Evolutionary conservation across 2,113 vertebrate species (phyloP), one percentile per base, ranked within the genome.

Genomic region (Pteropus alecto): DNA sequence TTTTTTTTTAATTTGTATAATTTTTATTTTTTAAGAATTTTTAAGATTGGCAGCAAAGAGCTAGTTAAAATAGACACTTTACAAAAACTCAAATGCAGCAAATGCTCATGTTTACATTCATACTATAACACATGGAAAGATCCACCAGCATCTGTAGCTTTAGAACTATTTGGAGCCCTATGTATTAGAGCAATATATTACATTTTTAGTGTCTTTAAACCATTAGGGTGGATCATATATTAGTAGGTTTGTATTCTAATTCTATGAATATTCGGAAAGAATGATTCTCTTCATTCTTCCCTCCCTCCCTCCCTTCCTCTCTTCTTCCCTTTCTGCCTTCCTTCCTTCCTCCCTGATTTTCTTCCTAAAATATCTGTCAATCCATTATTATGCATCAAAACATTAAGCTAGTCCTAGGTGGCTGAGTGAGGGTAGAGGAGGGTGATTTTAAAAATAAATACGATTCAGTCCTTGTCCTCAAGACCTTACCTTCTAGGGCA

Each of bases 21-120:
- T 74, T 76, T 82, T 88, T 41, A 26, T 43, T 77, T 65, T 73
- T 92, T 38, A 21, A 94, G 41, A 58, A 77, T 85, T 84, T 91
- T 91, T 63, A 84, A 91, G 70, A 48, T 33, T 67, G 58, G 11
- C 30, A 92, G 76, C 58, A 79, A 87, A 90, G 58, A 8, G 43
- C 58, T 92, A 87, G 38, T 87, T 89, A 89, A 92, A 83, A 48
- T 79, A 88, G 56, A 63, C 67, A 51, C 28, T 96, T 95, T 76
- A 86, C 1, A 48, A 70, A 97, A 41, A 93, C 60, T 58, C n/a
- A 89, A 60, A 78, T 43, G 15, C n/a, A 60, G 28, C 70, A 87
- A 90, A 65, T 61, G 26, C 12, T 67, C 41, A 2, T 43, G 21
- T 89, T 93, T 88, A 46, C 61, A 38, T 74, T 94, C 28, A 46